phyloP scores from a whole-genome alignment of 2,113 vertebrate species.

The Ctenodactylus gundi region DNA sequence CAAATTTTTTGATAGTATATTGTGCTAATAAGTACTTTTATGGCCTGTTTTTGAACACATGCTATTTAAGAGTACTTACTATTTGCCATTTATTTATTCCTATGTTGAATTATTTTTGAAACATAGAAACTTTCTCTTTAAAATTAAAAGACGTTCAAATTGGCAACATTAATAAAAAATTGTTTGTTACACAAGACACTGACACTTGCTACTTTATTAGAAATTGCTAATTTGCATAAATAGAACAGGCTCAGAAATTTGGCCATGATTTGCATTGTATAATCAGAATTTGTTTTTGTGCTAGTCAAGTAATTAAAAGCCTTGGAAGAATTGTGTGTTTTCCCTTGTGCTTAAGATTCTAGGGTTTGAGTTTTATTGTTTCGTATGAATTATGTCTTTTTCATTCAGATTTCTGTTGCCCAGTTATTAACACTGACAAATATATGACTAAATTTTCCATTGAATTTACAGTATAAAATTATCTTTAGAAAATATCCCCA shows the following conservation, averaged over 20 bases:
- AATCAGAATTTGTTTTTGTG: neutral
- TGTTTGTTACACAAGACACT: neutral
- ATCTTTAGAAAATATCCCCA: neutral
- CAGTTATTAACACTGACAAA: neutral
- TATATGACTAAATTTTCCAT: neutral
- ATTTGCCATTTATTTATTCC: slow-evolving; percentile 3
- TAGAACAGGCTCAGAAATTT: neutral
- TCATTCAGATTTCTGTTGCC: slow-evolving; percentile 19
- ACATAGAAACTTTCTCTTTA: slow-evolving; percentile 34
- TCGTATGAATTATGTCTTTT: neutral
- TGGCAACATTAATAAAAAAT: neutral
- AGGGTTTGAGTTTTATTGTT: neutral
- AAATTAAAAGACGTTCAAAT: neutral
- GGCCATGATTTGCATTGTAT: neutral
- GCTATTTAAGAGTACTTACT: neutral
- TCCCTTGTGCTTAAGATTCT: neutral
- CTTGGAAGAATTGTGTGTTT: slow-evolving; percentile 4
- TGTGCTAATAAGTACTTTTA: neutral
- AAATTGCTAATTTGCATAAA: neutral
- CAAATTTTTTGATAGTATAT: neutral
- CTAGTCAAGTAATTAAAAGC: neutral
- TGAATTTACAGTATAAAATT: slow-evolving; percentile 41
- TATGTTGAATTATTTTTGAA: neutral
- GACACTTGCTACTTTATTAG: neutral
- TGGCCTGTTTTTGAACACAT: neutral